Base-by-base conservation (phyloP, 2,888 invertebrate species). In the Brachyopa scutellaris region DNA sequence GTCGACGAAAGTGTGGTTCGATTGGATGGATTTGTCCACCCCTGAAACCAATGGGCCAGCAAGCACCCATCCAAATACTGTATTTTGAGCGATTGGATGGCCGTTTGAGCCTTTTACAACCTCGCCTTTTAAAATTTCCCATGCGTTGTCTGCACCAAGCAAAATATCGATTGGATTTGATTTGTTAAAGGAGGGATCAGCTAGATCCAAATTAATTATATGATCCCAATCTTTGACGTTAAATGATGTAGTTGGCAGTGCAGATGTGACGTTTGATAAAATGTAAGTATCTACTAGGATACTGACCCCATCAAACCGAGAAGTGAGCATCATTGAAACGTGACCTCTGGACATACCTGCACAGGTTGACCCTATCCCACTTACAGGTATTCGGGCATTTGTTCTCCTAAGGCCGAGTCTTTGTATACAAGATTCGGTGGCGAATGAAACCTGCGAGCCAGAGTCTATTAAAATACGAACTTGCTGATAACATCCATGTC, bases 41-140 rank as follows among this genome's bases (percentile, higher is more conserved):
- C 11, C 38, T 38, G 8, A 13, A 11, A 21, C 31, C 13, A 49
- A 67, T n/a, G 57, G 49, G 15, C 80, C 80, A 23, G 69, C 59
- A 8, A 64, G 55, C 8, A 77, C 82, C 77, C 78, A 79, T n/a
- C 84, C 79, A 51, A 82, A 78, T 2, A 77, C 49, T 7, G 51
- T 83, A 21, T 78, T 64, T 23, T 79, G 42, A 2, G 76, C 79
- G 17, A 62, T 42, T n/a, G 67, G 78, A 29, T 57, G 15, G 5
- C 49, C 33, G 0, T 29, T 31, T 1, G 21, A 7, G 7, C 49
- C 11, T 15, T 51, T 23, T 9, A 74, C 21, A 13, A 45, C 31
- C 23, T 80, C 57, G 1, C 73, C 62, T 15, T 42, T 72, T 11
- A 66, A 49, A 23, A 84, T 74, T 8, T 72, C 64, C 66, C 72